phyloP scores from a whole-genome alignment of 2,113 vertebrate genomes.

The Papio anubis region DNA sequence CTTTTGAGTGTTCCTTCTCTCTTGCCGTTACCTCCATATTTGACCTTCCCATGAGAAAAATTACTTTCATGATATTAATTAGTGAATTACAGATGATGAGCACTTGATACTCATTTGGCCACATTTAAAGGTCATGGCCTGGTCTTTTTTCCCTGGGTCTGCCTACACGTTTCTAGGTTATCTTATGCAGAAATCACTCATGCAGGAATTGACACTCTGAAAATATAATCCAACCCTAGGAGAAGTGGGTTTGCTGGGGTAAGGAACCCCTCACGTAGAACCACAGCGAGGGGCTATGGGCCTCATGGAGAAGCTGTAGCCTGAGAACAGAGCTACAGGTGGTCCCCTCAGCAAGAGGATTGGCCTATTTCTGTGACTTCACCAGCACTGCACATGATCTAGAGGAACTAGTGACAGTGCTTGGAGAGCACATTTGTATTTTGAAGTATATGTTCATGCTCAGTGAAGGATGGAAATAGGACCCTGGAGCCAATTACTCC shows the following conservation, averaged over 20 bases:
- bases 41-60: background rate
- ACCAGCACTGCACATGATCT: background rate
- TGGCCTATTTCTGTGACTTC: background rate
- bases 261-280: background rate
- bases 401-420: background rate
- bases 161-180: background rate
- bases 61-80: background rate
- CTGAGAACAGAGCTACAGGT: background rate
- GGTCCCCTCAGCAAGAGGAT: background rate
- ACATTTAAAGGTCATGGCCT: background rate
- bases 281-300: background rate
- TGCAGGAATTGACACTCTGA: background rate
- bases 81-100: background rate
- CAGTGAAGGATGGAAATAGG: background rate
- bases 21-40: background rate
- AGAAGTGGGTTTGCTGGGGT: background rate
- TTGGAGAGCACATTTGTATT: background rate
- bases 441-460: background rate
- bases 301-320: background rate
- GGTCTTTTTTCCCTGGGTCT: background rate
- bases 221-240: background rate
- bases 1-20: background rate
- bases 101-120: background rate
- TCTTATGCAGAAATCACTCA: background rate
- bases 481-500: background rate